Evolutionary conservation across 2,797 vertebrate species (phyloP), one percentile per base, ranked within the genome.

Genomic region (Pseudomugil tenellus): DNA sequence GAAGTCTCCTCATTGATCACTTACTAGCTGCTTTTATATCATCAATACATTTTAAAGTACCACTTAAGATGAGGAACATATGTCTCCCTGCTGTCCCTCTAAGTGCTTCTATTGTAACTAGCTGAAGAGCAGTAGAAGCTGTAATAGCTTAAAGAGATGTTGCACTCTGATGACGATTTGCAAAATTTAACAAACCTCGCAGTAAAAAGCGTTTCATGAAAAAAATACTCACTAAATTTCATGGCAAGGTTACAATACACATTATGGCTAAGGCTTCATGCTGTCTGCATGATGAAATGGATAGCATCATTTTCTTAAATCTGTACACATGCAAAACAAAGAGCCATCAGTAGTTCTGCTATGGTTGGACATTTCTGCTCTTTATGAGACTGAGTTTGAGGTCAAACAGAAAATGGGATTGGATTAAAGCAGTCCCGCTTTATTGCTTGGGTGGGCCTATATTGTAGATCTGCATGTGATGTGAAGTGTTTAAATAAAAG

Each of bases 31-130:
- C 92, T 92, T 91, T 93, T 89, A 94, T 92, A 90, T 79, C 89
- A 89, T 94, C 94, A 91, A 94, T 94, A 93, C 77, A 72, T 87
- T 88, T 92, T 87, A 92, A 89, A 93, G 91, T 81, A 79, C 78
- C 92, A 92, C 91, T 93, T 93, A 92, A 87, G 79, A 89, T 61
- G 80, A 85, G 89, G 77, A 87, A 83, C 92, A 91, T 88, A 87
- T 88, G 87, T 91, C 89, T 86, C 79, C 82, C 78, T 75, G 81
- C 81, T 86, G 84, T 87, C 84, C 79, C 51, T 37, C 80, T 79
- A 82, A 78, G 84, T 77, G 79, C 76, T 60, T 14, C 29, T 12
- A 11, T 26, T 72, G 65, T 75, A 83, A 84, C 28, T 53, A 84
- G 79, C 74, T 67, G 70, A 63, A 57, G 63, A 51, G 51, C 54